Conservation (phyloP, 2,888 invertebrate genomes). For the Desoria tigrina region DNA sequence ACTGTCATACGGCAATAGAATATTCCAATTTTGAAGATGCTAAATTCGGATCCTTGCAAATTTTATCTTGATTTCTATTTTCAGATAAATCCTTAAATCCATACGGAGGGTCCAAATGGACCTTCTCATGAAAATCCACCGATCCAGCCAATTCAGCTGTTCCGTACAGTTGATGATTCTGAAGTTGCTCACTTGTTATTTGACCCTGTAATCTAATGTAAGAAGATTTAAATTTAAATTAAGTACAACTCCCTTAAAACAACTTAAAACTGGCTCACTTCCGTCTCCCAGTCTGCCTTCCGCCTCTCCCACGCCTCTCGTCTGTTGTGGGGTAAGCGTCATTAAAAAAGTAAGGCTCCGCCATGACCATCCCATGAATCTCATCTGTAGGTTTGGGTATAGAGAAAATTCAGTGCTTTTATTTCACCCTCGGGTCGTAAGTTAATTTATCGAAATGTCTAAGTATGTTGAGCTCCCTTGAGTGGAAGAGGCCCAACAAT, state of each 20-base stretch:
- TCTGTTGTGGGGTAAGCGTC: conserved; percentile 31
- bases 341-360: conserved; percentile 37
- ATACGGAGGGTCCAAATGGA: conserved; percentile 23
- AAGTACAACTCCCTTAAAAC: not conserved
- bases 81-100: conserved; percentile 19
- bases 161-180: conserved; percentile 17
- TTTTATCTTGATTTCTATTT: conserved; percentile 2
- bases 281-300: conserved; percentile 21
- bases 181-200: conserved; percentile 8
- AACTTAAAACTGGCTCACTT: conserved; percentile 26
- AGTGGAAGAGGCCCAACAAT: conserved; percentile 14
- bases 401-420: no score
- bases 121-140: conserved; percentile 18
- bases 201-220: conserved; percentile 15
- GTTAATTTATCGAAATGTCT: no score
- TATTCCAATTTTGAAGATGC: conserved; percentile 28
- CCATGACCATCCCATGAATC: conserved; percentile 33
- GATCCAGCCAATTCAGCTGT: not conserved
- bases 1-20: conserved; percentile 40
- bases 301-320: conserved; percentile 27
- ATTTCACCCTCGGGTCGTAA: no score
- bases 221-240: not conserved
- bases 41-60: conserved; percentile 12
- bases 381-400: conserved; percentile 15
- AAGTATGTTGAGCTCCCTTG: no score